A percentile compares a stretch with the other conserved stretches of the same genome.
Conservation (phyloP, 2,888 invertebrate species). For the Creontiades dilutus region DNA sequence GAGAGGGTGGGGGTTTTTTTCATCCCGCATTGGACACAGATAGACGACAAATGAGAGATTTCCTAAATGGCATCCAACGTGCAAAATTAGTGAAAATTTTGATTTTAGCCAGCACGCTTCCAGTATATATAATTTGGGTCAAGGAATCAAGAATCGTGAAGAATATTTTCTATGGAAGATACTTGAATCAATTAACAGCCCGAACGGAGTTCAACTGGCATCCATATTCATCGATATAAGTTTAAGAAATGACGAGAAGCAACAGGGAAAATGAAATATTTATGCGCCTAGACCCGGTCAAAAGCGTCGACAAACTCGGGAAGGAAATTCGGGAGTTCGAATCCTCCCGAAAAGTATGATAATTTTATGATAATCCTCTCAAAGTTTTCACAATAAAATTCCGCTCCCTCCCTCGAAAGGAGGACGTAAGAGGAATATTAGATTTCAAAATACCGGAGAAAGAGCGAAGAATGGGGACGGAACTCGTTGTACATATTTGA, state of each 20-base stretch:
- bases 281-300: not conserved
- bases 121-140: too few species aligned
- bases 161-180: not conserved
- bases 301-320: not conserved
- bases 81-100: too few species aligned
- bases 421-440: slow-evolving; percentile 28
- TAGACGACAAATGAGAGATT: too few species aligned
- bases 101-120: too few species aligned
- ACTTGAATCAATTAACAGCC: not conserved
- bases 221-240: not conserved
- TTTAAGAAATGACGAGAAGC: not conserved
- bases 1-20: too few species aligned
- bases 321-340: slow-evolving; percentile 25
- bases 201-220: not conserved
- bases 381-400: slow-evolving; percentile 36
- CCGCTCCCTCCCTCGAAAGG: not conserved
- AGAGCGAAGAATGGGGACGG: slow-evolving; percentile 12
- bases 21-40: too few species aligned
- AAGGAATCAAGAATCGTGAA: too few species aligned
- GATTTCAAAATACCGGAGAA: slow-evolving; percentile 17
- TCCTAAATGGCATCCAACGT: too few species aligned
- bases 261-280: slow-evolving; percentile 27
- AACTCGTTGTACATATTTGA: slow-evolving; percentile 16
- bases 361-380: slow-evolving; percentile 26
- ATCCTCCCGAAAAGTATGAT: not conserved